Evolutionary conservation across 2,888 invertebrate genomes (phyloP).

Genomic region (Melanargia galathea): DNA sequence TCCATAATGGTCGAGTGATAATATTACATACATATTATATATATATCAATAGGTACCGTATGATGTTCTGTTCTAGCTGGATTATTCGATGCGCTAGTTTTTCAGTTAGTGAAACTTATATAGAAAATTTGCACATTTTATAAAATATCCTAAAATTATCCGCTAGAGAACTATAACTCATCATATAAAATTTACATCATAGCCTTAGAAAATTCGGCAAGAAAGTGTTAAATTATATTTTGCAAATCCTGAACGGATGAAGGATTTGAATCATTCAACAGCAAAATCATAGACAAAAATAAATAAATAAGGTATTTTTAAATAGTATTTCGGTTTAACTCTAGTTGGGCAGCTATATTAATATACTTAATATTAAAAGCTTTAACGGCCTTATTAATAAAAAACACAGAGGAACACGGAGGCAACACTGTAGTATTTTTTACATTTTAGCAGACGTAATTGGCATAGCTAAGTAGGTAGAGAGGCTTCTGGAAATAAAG

Average conservation of each 20-base stretch:
- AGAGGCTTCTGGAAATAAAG: no score
- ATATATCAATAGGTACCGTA: background rate
- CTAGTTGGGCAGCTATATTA: conserved; percentile 4
- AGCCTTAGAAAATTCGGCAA: background rate
- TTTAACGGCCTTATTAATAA: conserved; percentile 14
- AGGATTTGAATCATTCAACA: background rate
- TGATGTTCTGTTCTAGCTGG: background rate
- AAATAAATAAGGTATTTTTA: background rate
- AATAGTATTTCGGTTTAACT: conserved; percentile 3
- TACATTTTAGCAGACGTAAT: no score
- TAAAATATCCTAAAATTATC: background rate
- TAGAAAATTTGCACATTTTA: background rate
- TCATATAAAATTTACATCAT: background rate
- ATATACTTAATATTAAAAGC: background rate
- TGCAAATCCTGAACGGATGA: background rate
- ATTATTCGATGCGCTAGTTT: background rate
- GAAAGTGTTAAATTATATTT: background rate
- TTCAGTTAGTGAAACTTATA: no score
- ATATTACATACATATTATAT: no score
- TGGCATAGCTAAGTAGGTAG: no score
- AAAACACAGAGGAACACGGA: background rate
- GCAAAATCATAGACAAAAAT: background rate
- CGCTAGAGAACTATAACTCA: background rate
- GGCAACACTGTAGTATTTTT: no score
- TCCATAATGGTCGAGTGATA: background rate